Evolutionary conservation across 2,888 invertebrate genomes (phyloP).

Genomic region (Perdita meconis): DNA sequence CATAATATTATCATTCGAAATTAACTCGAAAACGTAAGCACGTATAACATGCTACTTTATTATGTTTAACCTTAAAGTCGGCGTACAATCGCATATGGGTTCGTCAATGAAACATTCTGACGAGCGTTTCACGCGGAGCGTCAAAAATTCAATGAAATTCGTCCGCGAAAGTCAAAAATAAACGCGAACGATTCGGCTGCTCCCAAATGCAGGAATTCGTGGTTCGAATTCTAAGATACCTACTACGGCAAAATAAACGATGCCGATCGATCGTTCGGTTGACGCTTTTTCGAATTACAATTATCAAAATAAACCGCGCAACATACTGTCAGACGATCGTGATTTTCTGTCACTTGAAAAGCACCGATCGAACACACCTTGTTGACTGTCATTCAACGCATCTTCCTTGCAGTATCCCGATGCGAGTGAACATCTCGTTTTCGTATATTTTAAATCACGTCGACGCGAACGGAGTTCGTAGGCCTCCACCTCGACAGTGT

Average conservation of each 20-base stretch:
- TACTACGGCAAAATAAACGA: constrained; percentile 5
- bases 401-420: constrained; percentile 9
- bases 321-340: not conserved
- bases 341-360: constrained; percentile 32
- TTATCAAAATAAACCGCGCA: not conserved
- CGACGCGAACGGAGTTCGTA: constrained; percentile 4
- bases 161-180: constrained; percentile 7
- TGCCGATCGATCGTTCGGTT: constrained; percentile 21
- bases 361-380: constrained; percentile 52
- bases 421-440: constrained; percentile 24
- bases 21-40: not conserved
- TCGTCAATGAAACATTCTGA: not conserved
- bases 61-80: constrained; percentile 47
- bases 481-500: not conserved
- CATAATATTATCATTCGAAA: constrained; percentile 14
- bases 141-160: not conserved
- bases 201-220: constrained; percentile 14
- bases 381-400: constrained; percentile 54
- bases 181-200: constrained; percentile 1
- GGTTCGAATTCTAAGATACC: constrained; percentile 8
- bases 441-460: constrained; percentile 17
- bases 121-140: not conserved
- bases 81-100: not conserved
- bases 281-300: not conserved
- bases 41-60: not conserved